Base-by-base conservation (phyloP, 2,797 vertebrate genomes). In the Leptoclinus maculatus region DNA sequence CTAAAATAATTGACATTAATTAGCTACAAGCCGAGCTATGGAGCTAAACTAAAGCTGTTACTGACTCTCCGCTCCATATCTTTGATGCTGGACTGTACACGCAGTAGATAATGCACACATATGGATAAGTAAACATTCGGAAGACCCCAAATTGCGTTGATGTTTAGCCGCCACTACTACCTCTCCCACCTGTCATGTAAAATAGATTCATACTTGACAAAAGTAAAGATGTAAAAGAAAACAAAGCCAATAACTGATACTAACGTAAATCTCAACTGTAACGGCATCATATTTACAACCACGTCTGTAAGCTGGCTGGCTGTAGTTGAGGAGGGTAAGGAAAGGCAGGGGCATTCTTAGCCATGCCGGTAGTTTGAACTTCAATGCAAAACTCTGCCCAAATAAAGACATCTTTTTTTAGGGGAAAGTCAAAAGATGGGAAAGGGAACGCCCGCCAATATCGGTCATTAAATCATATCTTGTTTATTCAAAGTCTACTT, bases 1-100 rank as follows among this genome's bases (percentile, higher is more conserved):
- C 67, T 54, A 54, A 53, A 57, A 8, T 82, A 63, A 87, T 86
- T 82, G 57, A 54, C 59, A 76, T 76, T 43, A 79, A 67, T 89
- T 82, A 85, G 57, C 45, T 34, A 54, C 23, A 36, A 49, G 58
- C 27, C 74, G 49, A 32, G 10, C 41, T 68, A 75, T 68, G 51
- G 60, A 76, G 32, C 66, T 65, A 62, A 74, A 76, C 68, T 51
- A 65, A 63, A 68, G 71, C 63, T 68, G 67, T 74, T 49, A 14
- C 43, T 66, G 70, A 23, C 54, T 56, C 54, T 56, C 39, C 0
- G 1, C 67, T 71, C 43, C 66, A 59, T 43, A 66, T 64, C 36
- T 65, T 45, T 71, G 23, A 57, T 67, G 51, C 25, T 63, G 5
- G 39, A 74, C 75, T 58, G 57, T 70, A 29, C 66, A 27, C 45